phyloP scores from a whole-genome alignment of 1,140 invertebrate species.

The Orius laevigatus region DNA sequence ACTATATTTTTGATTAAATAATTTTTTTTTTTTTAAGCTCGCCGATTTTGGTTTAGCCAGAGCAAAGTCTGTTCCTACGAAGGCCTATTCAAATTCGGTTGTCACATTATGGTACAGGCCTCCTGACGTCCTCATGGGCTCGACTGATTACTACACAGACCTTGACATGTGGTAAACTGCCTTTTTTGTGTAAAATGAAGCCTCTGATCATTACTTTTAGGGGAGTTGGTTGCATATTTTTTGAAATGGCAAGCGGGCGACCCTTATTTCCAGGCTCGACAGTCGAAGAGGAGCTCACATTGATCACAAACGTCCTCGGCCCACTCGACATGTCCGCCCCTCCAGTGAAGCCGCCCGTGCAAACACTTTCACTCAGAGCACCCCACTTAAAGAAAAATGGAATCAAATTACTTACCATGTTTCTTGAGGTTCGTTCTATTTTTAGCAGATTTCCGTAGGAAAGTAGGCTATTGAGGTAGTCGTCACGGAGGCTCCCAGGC shows the following conservation, averaged over 20 bases:
- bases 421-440: background rate
- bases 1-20: too few species aligned
- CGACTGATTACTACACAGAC: constrained; percentile 88
- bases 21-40: constrained; percentile 33
- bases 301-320: constrained; percentile 77
- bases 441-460: too few species aligned
- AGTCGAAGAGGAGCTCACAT: constrained; percentile 87
- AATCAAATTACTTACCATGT: too few species aligned
- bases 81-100: constrained; percentile 93
- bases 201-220: constrained; percentile 19
- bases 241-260: constrained; percentile 90
- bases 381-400: constrained; percentile 64
- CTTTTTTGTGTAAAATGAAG: background rate
- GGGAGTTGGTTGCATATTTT: constrained; percentile 95
- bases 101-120: constrained; percentile 89
- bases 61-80: constrained; percentile 90
- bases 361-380: constrained; percentile 53
- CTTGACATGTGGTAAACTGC: constrained; percentile 70
- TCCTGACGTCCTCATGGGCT: constrained; percentile 91
- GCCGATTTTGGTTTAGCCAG: constrained; percentile 88
- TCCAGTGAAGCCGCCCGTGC: constrained; percentile 34
- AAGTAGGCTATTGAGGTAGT: too few species aligned
- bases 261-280: constrained; percentile 89
- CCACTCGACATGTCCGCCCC: constrained; percentile 27
- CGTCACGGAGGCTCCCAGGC: too few species aligned